Base-by-base conservation (phyloP, 2,797 vertebrate genomes). In the Eupleurogrammus muticus region DNA sequence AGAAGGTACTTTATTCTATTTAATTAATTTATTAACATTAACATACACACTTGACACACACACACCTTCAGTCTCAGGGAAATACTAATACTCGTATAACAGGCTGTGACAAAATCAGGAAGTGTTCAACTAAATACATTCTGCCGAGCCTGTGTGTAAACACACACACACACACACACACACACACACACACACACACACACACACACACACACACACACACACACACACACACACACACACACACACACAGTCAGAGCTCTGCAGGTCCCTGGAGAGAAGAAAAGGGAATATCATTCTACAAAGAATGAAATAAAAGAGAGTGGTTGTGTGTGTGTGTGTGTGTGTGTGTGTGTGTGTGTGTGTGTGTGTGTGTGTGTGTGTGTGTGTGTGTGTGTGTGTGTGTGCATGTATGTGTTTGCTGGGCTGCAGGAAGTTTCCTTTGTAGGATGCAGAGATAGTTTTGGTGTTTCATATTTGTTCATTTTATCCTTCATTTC, bases 231-330 rank as follows among this genome's bases (percentile, higher is more conserved):
- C 24, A 66, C 13, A 61, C 24, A 47, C 35, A 42, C 38, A 52
- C 24, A 32, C 14, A 51, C 48, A 57, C 20, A 47, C 21, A 59
- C 10, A 44, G 0, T 55, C 77, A 64, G 55, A 75, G 58, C 65
- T 69, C 48, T 70, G 67, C 49, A 58, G 38, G 60, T 85, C 79
- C 77, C 81, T 63, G 53, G 85, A 69, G 84, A 79, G 36, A 49
- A 73, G 60, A 76, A 55, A 72, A 60, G 46, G 42, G 73, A 71
- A 73, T 55, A 75, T 81, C 66, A 79, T 38, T 81, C 78, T 74
- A 75, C 57, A 76, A 75, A 80, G 62, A 62, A 20, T 51, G 66
- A 53, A 9, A 40, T 36, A 36, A 91, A 89, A 28, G 91, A 90
- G 92, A 93, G 62, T n/a, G 36, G 11, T 92, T 87, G 81, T 35